Base-by-base conservation (phyloP, 2,113 vertebrate genomes). In the Malurus melanocephalus region DNA sequence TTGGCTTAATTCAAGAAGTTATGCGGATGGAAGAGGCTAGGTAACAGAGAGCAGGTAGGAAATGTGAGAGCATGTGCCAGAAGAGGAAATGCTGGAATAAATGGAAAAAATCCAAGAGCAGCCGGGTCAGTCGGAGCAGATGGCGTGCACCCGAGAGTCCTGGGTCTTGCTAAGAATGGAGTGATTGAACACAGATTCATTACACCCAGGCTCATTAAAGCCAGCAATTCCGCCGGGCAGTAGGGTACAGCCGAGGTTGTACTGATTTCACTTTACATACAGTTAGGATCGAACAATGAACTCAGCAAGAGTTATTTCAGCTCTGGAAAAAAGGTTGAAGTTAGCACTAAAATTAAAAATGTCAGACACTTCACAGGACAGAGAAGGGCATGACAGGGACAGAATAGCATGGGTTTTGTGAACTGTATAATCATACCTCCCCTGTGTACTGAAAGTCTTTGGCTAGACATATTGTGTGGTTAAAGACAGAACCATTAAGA, bases 71-170 rank as follows among this genome's bases (percentile, higher is more conserved):
- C 28, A 3, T 76, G 33, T 94, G 80, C 59, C 87, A 76, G 78
- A 55, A 87, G 74, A 92, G 89, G 91, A 95, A 94, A 75, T 84
- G 74, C 66, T 88, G 74, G 78, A 73, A 75, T 72, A 84, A 79
- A 35, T 57, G 81, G 84, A 87, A 81, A 65, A 84, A 68, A 46
- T 88, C 69, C 89, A 90, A 61, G 80, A 76, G 62, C 57, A 33
- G 53, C 18, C 23, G 1, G 53, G 78, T 92, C 80, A 57, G 87
- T 60, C n/a, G 11, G 80, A 94, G 78, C 95, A 95, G 95, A 95
- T 95, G 95, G 91, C 83, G 16, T 66, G 55, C 67, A 62, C 94
- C 84, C 7, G 5, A 87, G 92, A 71, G 86, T 56, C 81, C 86
- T 2, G 40, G 43, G 51, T 76, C 66, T 90, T 68, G 89, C 59